These are phyloP conservation scores for Caranx melampygus DNA, from an alignment of 2,113 vertebrate genomes.

Conservation along the genomic window DNA sequence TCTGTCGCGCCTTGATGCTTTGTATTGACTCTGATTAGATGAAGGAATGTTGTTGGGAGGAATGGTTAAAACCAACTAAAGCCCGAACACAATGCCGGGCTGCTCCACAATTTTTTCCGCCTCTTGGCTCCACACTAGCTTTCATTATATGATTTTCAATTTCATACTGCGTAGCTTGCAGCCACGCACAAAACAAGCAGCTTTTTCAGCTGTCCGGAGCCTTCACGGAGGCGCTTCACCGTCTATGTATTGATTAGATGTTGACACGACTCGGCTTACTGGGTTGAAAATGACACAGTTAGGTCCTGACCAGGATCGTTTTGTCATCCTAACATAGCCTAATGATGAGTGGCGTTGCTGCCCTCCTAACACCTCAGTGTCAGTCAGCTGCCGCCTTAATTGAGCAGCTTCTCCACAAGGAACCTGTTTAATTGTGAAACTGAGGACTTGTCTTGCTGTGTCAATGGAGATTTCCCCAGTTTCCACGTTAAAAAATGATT, in stretches of 20 bases:
- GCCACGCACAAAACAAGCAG: conserved; percentile 55
- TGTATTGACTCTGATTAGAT: not conserved
- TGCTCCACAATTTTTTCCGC: not conserved
- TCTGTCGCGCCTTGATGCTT: conserved; percentile 45
- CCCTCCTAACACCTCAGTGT: not conserved
- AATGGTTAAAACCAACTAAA: not conserved
- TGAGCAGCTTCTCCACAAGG: not conserved
- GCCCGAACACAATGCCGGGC: not conserved
- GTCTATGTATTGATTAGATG: conserved; percentile 34
- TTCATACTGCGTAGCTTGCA: conserved; percentile 80
- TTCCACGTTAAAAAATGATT: not conserved
- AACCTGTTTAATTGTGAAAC: conserved; percentile 13
- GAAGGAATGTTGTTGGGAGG: not conserved
- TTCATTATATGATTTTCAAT: conserved; percentile 56
- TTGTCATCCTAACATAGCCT: not conserved
- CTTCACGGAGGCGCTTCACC: conserved; percentile 23
- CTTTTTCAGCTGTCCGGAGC: conserved; percentile 49
- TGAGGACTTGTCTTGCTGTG: conserved; percentile 20
- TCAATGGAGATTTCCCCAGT: not conserved
- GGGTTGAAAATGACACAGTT: conserved; percentile 23
- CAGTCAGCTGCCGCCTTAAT: conserved; percentile 4
- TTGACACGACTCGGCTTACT: conserved; percentile 13
- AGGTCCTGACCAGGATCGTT: not conserved
- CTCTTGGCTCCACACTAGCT: conserved; percentile 8
- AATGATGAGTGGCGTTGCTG: not conserved